Base-by-base conservation (phyloP, 2,113 vertebrate genomes). In the Merops nubicus region DNA sequence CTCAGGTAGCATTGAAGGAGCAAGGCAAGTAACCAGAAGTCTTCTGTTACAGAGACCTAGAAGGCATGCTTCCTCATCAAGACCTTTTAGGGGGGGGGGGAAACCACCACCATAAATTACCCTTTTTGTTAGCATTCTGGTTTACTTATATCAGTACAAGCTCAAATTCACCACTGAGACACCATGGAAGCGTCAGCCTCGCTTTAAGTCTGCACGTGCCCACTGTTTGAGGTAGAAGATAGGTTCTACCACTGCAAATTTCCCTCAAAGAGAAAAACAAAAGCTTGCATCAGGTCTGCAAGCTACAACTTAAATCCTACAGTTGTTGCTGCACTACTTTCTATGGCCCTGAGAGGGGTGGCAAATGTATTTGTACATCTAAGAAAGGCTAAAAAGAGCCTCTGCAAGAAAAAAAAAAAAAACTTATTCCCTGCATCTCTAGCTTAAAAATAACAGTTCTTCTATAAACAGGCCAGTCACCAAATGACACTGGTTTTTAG, bases 161-260 rank as follows among this genome's bases (percentile, higher is more conserved):
- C 23, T 75, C 36, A 28, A 60, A n/a, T 33, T 60, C 62, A 13
- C 34, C 57, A 42, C 48, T 20, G 54, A 76, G 29, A 64, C 11
- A 68, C 28, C 19, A 34, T 1, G 9, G 7, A 87, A 74, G 8
- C 7, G 23, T 25, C 21, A 28, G 2, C 20, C 36, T 91, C 18
- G 17, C 19, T 57, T 40, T 19, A 22, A 67, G 36, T 14, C 43
- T 43, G 26, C 33, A 31, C 0, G 1, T 16, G 8, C 15, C 6
- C 13, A 5, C n/a, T n/a, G 12, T 28, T 60, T 65, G 57, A 45
- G 13, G 59, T 0, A 74, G 23, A n/a, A 7, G 11, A 31, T 0
- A 72, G 26, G 12, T 53, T 91, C 57, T n/a, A 78, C 29, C 57
- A 75, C 59, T 40, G 21, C 15, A 42, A 1, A 14, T 12, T 45